A percentile compares a stretch with the other conserved stretches of the same genome.
Evolutionary conservation across 2,888 invertebrate genomes (phyloP).

Genomic region (Crepidodera aurea): DNA sequence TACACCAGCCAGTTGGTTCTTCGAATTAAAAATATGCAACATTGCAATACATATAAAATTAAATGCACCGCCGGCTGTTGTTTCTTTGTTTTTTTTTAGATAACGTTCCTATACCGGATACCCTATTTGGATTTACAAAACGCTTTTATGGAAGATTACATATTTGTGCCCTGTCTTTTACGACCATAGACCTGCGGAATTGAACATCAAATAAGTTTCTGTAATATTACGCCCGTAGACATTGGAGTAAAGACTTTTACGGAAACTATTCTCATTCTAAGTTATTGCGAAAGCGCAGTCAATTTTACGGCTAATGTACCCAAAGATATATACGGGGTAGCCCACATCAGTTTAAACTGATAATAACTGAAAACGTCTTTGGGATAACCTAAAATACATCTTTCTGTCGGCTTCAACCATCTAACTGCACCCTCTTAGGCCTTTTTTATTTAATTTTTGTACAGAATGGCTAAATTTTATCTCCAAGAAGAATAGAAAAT

Average conservation of each 20-base stretch:
- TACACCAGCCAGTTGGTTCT: not conserved
- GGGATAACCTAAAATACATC: too few species aligned
- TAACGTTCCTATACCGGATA: constrained; percentile 42
- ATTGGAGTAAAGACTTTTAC: not conserved
- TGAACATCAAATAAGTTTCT: constrained; percentile 1
- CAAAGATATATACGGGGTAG: not conserved
- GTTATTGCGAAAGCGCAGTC: constrained; percentile 10
- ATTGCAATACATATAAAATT: constrained; percentile 43
- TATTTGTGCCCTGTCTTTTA: constrained; percentile 50
- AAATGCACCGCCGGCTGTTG: constrained; percentile 39
- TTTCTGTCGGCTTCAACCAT: too few species aligned
- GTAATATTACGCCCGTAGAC: constrained; percentile 1
- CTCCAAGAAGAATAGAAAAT: too few species aligned
- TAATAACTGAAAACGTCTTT: too few species aligned
- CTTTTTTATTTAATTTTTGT: too few species aligned
- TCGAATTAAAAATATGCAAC: constrained; percentile 37
- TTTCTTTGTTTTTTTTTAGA: constrained; percentile 36
- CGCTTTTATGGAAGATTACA: constrained; percentile 50
- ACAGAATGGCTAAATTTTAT: too few species aligned
- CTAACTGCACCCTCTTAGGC: too few species aligned
- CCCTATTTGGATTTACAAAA: constrained; percentile 50
- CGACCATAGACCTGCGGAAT: constrained; percentile 25
- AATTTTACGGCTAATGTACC: constrained; percentile 5
- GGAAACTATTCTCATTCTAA: constrained; percentile 8
- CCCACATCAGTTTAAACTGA: too few species aligned